Evolutionary conservation across 2,888 invertebrate genomes (phyloP).

Genomic region (Euzophera pinguis): DNA sequence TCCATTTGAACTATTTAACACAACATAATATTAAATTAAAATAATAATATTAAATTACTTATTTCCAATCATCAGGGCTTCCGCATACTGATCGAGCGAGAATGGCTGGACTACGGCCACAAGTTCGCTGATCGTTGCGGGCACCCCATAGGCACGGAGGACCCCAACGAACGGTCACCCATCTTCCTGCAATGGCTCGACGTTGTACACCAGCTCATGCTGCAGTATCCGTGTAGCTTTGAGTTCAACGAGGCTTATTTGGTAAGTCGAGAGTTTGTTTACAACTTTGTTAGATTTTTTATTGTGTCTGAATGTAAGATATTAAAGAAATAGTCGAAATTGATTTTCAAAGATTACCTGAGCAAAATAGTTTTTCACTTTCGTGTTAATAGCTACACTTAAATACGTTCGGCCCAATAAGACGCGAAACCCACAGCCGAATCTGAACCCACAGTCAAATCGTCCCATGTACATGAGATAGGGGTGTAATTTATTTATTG

Average conservation of each 20-base stretch:
- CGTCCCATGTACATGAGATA: no score
- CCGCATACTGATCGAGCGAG: slow-evolving; percentile 94
- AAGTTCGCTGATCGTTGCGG: slow-evolving; percentile 98
- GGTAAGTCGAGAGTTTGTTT: slow-evolving; percentile 74
- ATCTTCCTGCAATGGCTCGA: slow-evolving; percentile 99
- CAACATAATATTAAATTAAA: not conserved
- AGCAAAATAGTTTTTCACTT: no score
- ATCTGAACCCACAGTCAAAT: no score
- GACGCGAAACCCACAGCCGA: no score
- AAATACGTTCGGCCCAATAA: no score
- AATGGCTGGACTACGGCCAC: slow-evolving; percentile 99
- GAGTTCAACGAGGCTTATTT: slow-evolving; percentile 96
- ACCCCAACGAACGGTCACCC: slow-evolving; percentile 97
- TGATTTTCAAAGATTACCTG: no score
- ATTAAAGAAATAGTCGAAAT: no score
- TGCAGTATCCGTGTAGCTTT: slow-evolving; percentile 95
- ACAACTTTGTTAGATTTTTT: no score
- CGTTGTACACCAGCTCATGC: slow-evolving; percentile 94
- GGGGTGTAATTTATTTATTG: no score
- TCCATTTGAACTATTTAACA: not conserved
- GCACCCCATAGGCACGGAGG: slow-evolving; percentile 88
- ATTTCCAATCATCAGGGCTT: slow-evolving; percentile 85
- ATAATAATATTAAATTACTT: not conserved
- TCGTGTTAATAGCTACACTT: no score
- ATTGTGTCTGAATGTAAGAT: no score